Base-by-base conservation (phyloP, 2,888 invertebrate species). In the Drosophila paramelanica region DNA sequence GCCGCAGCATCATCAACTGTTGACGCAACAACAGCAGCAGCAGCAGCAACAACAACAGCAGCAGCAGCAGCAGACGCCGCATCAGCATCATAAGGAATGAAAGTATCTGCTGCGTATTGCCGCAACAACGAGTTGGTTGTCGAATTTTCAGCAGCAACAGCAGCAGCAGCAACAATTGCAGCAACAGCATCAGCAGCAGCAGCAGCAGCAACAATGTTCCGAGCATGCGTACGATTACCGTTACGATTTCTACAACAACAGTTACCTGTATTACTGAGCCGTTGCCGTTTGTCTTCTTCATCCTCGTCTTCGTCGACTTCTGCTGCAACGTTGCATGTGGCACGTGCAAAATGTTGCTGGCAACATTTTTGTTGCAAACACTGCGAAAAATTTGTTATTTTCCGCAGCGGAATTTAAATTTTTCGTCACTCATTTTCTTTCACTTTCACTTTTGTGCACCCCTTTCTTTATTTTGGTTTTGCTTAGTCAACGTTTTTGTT, bases 41-140 rank as follows among this genome's bases (percentile, higher is more conserved):
- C 88, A 77, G 13, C 86, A 80, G 41, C 87, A 77, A 23, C 80
- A 74, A 41, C 82, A 79, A 57, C 70, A 78, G 25, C 88, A 77
- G 33, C 82, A 80, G 25, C 77, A 72, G 8, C 79, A 74, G 55
- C 83, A 77, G 70, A 57, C 74, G 50, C 85, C 65, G 25, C 79
- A 73, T 53, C 84, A 79, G 77, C 91, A 88, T 42, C 91, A 89
- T 75, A 91, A 91, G 78, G 90, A 91, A 90, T 91, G 90, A 91
- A 91, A 91, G 79, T 90, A 90, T 76, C 81, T 91, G 88, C 78
- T 90, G 88, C 90, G 90, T 61, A 88, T 90, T 78, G 90, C 91
- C 79, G 88, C 85, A 77, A 88, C 83, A 67, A 79, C 74, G 76
- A 89, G 90, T 88, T 91, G 90, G 90, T 89, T 91, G 52, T 71